Evolutionary conservation across 2,113 vertebrate genomes (phyloP).

Genomic region (Thalassarche chlororhynchos): DNA sequence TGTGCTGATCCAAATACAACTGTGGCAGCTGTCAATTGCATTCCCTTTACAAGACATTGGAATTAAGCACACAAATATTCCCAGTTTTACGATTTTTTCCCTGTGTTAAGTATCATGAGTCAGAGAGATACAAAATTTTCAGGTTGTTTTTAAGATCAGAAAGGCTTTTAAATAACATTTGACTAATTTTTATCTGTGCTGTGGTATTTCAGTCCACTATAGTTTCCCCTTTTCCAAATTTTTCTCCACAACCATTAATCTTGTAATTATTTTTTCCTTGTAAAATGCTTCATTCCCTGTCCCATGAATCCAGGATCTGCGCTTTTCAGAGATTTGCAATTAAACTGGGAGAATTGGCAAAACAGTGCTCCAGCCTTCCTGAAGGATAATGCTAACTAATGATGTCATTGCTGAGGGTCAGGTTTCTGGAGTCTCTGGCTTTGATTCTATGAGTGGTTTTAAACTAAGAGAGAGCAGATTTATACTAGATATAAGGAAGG

Average conservation of each 20-base stretch:
- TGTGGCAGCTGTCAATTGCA: background rate
- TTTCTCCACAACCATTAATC: background rate
- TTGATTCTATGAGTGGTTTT: background rate
- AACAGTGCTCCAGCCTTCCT: background rate
- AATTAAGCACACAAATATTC: background rate
- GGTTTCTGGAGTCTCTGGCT: background rate
- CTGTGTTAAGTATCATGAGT: background rate
- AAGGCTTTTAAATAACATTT: background rate
- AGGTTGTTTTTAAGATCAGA: background rate
- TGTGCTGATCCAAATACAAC: background rate
- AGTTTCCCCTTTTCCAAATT: background rate
- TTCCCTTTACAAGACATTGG: background rate
- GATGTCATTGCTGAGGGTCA: background rate
- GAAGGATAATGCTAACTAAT: background rate
- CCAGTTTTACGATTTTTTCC: background rate
- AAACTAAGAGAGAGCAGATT: background rate
- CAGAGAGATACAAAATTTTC: background rate
- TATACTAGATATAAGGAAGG: background rate
- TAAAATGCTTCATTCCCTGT: background rate
- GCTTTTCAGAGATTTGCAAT: background rate
- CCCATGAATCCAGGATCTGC: background rate
- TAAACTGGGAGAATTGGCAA: background rate
- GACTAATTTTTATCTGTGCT: background rate
- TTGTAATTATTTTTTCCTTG: background rate
- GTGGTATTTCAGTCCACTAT: background rate